A percentile compares a stretch with the other conserved stretches of the same genome.
phyloP scores from a whole-genome alignment of 2,888 invertebrate genomes.

The Lycaena phlaeas region DNA sequence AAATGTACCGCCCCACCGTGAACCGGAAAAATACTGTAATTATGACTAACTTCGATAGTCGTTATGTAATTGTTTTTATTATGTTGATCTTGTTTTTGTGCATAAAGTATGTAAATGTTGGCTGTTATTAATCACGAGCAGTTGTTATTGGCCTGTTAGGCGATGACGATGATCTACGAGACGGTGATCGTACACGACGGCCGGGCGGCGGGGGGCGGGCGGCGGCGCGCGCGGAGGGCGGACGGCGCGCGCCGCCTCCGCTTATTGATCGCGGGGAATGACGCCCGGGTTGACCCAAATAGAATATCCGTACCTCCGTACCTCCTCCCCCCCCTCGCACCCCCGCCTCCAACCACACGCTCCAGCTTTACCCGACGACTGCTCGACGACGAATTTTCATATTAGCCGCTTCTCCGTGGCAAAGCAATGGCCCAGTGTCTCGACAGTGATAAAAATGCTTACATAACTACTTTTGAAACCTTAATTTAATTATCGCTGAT shows the following conservation, averaged over 20 bases:
- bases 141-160: background rate
- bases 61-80: background rate
- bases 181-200: constrained; percentile 8
- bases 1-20: too few species aligned
- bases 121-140: background rate
- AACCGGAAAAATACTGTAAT: too few species aligned
- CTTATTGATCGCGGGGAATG: constrained; percentile 66
- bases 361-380: constrained; percentile 38
- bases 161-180: constrained; percentile 9
- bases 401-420: constrained; percentile 57
- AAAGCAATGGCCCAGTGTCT: constrained; percentile 51
- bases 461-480: constrained; percentile 42
- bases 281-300: constrained; percentile 74
- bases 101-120: background rate
- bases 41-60: too few species aligned
- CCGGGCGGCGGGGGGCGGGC: constrained; percentile 18
- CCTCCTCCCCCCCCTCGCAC: background rate
- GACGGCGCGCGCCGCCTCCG: constrained; percentile 61
- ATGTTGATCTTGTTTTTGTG: background rate
- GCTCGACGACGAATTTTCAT: constrained; percentile 67
- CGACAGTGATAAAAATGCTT: constrained; percentile 48
- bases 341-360: constrained; percentile 31
- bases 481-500: constrained; percentile 35
- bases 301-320: constrained; percentile 49
- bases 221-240: constrained; percentile 45